Percentiles rank a stretch among this genome's conserved stretches.
These are phyloP conservation scores for Pemphigus obesinymphae DNA, from an alignment of 1,140 invertebrate species.

Conservation along the genomic window DNA sequence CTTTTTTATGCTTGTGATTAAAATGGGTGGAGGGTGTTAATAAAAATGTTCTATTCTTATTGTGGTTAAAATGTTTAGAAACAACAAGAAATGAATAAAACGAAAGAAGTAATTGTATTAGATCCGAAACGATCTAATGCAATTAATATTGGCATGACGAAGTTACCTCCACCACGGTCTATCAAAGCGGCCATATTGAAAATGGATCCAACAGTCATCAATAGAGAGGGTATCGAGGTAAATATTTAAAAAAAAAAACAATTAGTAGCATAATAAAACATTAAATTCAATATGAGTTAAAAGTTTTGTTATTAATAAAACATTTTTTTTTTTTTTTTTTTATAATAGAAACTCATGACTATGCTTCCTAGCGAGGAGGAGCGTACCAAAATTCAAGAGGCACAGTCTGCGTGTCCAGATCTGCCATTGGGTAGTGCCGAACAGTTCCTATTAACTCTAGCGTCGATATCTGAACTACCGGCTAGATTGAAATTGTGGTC, in stretches of 20 bases:
- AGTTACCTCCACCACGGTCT: constrained; percentile 90
- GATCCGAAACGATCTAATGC: constrained; percentile 97
- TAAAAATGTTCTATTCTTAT: constrained; percentile 43
- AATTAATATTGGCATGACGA: constrained; percentile 99
- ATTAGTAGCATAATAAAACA: no score
- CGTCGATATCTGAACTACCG: constrained; percentile 91
- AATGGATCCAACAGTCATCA: constrained; percentile 98
- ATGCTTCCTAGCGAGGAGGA: constrained; percentile 98
- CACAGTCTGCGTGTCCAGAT: constrained; percentile 88
- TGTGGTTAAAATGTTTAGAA: constrained; percentile 60
- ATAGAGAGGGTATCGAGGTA: constrained; percentile 93
- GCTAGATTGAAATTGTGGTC: constrained; percentile 95
- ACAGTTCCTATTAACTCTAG: constrained; percentile 92
- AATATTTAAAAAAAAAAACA: constrained; percentile 23
- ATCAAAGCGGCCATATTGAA: constrained; percentile 98
- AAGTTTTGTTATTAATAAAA: no score
- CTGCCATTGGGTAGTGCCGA: constrained; percentile 94
- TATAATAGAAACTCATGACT: constrained; percentile 80
- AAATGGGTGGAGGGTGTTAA: constrained; percentile 1
- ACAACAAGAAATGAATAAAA: constrained; percentile 88
- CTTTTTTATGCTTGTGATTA: constrained; percentile 31
- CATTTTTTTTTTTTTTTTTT: not conserved
- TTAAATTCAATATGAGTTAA: no score
- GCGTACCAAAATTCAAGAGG: constrained; percentile 91
- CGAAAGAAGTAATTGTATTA: constrained; percentile 91